Evolutionary conservation across 2,888 invertebrate genomes (phyloP), one percentile per base, ranked within the genome.

Genomic region (Tetropium fuscum): DNA sequence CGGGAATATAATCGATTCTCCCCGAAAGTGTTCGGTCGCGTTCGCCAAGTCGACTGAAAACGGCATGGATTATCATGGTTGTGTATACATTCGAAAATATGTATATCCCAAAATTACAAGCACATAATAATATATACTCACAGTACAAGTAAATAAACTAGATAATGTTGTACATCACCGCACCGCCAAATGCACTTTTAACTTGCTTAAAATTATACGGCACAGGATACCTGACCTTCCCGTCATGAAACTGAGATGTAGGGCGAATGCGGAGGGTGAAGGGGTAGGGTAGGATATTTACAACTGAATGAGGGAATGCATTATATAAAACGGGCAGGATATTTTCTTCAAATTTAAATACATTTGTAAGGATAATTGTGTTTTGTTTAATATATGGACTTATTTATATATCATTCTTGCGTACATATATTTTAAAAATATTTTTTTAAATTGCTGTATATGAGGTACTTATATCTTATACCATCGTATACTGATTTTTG

Each of bases 291-390:
- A 41, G 63, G 63, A 64, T 63, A 61, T 63, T 66, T 63, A 63
- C 48, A 66, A 66, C 61, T 59, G 63, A 62, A 62, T 53, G 64
- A 66, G 63, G 66, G 61, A 66, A 66, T 66, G 63, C 63, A 59
- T 58, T 66, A n/a, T n/a, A n/a, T n/a, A n/a, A n/a, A n/a, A n/a
- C n/a, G n/a, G n/a, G n/a, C n/a, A n/a, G n/a, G n/a, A n/a, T n/a
- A n/a, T n/a, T n/a, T n/a, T n/a, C n/a, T n/a, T n/a, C n/a, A n/a
- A n/a, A n/a, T n/a, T n/a, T n/a, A n/a, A n/a, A n/a, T n/a, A n/a
- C n/a, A n/a, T n/a, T n/a, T n/a, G n/a, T n/a, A n/a, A n/a, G n/a
- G n/a, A n/a, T n/a, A n/a, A n/a, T n/a, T n/a, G n/a, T n/a, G n/a
- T n/a, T n/a, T n/a, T n/a, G n/a, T n/a, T n/a, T n/a, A n/a, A n/a